A percentile compares a stretch with the other conserved stretches of the same genome.
Evolutionary conservation across 92 coral and sea anemone genomes (phyloP).

Genomic region (Actinernus sp.): DNA sequence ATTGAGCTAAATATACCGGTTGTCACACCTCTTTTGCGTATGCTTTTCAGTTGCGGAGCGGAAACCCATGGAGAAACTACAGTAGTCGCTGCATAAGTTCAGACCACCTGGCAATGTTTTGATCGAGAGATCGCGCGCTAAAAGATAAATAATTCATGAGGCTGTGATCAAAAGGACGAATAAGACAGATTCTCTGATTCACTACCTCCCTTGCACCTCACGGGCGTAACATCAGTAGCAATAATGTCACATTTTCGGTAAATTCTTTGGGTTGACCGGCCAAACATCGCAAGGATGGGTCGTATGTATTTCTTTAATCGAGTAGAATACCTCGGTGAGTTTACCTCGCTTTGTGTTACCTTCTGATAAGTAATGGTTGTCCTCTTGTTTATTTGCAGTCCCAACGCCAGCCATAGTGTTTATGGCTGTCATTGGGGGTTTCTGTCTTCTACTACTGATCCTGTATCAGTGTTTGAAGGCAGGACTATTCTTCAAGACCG

Average conservation of each 20-base stretch:
- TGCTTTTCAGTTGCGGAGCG: too few species aligned
- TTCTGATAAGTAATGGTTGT: neutral
- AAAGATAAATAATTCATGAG: constrained; percentile 66
- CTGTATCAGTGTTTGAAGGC: constrained; percentile 96
- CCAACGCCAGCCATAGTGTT: constrained; percentile 99
- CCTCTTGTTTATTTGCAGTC: constrained; percentile 76
- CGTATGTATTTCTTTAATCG: constrained; percentile 21
- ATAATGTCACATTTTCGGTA: constrained; percentile 9
- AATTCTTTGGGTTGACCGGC: neutral
- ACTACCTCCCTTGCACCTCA: constrained; percentile 3
- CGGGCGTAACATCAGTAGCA: constrained; percentile 37
- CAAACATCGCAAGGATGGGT: constrained; percentile 23
- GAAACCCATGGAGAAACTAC: too few species aligned
- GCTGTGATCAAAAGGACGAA: constrained; percentile 75
- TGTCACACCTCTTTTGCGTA: too few species aligned
- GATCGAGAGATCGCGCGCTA: constrained; percentile 63
- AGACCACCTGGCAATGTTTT: constrained; percentile 81
- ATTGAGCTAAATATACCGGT: too few species aligned
- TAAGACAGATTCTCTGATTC: constrained; percentile 55
- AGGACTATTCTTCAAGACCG: constrained; percentile 96
- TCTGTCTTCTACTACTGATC: constrained; percentile 84
- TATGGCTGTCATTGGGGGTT: constrained; percentile 99
- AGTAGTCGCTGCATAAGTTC: too few species aligned
- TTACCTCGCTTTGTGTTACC: neutral
- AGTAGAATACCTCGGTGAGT: neutral